A percentile compares a stretch with the other conserved stretches of the same genome.
These are phyloP conservation scores for Gymnoscelis rufifasciata DNA, from an alignment of 2,888 invertebrate genomes.

Conservation along the genomic window DNA sequence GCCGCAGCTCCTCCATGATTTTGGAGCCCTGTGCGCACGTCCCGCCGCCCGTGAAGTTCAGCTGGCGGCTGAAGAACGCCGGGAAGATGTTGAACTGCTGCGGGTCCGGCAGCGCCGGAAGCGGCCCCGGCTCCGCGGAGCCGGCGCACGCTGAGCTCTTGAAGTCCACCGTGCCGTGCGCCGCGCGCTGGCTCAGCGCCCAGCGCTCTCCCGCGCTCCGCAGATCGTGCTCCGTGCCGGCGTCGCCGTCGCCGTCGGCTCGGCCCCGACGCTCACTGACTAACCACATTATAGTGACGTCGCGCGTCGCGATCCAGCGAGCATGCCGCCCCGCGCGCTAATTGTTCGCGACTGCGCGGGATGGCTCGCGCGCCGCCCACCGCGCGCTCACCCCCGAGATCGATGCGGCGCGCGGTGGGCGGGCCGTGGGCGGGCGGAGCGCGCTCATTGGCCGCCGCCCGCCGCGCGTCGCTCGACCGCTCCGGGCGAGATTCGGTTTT, in stretches of 20 bases:
- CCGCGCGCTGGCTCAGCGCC: constrained; percentile 69
- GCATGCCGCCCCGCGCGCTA: constrained; percentile 69
- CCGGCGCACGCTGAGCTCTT: constrained; percentile 86
- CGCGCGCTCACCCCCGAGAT: constrained; percentile 66
- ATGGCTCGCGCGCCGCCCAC: constrained; percentile 62
- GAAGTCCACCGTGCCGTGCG: constrained; percentile 91
- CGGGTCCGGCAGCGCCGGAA: constrained; percentile 81
- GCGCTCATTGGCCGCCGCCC: constrained; percentile 40
- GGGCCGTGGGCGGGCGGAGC: constrained; percentile 43
- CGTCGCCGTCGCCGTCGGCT: constrained; percentile 76
- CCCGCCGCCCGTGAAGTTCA: constrained; percentile 87
- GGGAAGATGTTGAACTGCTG: constrained; percentile 95
- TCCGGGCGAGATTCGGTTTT: constrained; percentile 67
- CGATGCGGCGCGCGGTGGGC: constrained; percentile 66
- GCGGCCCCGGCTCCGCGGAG: constrained; percentile 77
- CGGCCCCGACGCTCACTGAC: constrained; percentile 82
- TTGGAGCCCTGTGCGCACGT: constrained; percentile 85
- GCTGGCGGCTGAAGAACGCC: constrained; percentile 92
- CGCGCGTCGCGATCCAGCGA: constrained; percentile 58
- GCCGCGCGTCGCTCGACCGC: constrained; percentile 44
- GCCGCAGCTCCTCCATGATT: constrained; percentile 92
- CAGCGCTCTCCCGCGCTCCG: constrained; percentile 68
- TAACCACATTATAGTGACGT: constrained; percentile 82
- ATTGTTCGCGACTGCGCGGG: constrained; percentile 77
- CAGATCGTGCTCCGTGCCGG: constrained; percentile 62